These are phyloP conservation scores for Mugil cephalus DNA, from an alignment of 2,113 vertebrate species.

Conservation along the genomic window DNA sequence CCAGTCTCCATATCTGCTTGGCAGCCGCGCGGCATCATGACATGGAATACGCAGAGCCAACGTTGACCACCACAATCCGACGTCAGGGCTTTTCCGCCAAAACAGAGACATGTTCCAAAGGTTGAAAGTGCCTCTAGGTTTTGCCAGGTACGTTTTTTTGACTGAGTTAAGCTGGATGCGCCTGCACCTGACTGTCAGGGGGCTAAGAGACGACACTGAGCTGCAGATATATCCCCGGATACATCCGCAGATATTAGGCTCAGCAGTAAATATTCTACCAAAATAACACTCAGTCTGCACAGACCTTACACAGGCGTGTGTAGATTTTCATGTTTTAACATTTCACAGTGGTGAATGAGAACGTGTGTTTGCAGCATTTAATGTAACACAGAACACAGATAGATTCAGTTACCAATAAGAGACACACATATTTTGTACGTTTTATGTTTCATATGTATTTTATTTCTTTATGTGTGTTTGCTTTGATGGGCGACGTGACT, in stretches of 20 bases:
- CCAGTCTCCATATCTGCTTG: slow-evolving; percentile 24
- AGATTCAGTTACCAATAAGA: too few species aligned
- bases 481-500: too few species aligned
- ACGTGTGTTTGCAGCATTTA: too few species aligned
- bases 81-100: slow-evolving; percentile 10
- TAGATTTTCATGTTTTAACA: too few species aligned
- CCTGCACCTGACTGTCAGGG: not conserved
- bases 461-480: too few species aligned
- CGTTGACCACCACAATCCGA: slow-evolving; percentile 23
- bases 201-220: not conserved
- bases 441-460: too few species aligned
- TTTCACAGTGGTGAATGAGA: too few species aligned
- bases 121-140: slow-evolving; percentile 67
- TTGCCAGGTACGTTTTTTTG: slow-evolving; percentile 70
- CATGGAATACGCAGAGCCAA: slow-evolving; percentile 4
- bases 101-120: slow-evolving; percentile 65
- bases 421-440: too few species aligned
- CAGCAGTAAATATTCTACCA: not conserved
- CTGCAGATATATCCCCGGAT: not conserved
- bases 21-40: slow-evolving; percentile 14
- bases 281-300: not conserved
- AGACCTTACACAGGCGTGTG: not conserved
- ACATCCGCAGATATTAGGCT: not conserved
- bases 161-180: not conserved
- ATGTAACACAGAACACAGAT: too few species aligned